Evolutionary conservation across 1,140 invertebrate genomes (phyloP).

Genomic region (Physella acuta): DNA sequence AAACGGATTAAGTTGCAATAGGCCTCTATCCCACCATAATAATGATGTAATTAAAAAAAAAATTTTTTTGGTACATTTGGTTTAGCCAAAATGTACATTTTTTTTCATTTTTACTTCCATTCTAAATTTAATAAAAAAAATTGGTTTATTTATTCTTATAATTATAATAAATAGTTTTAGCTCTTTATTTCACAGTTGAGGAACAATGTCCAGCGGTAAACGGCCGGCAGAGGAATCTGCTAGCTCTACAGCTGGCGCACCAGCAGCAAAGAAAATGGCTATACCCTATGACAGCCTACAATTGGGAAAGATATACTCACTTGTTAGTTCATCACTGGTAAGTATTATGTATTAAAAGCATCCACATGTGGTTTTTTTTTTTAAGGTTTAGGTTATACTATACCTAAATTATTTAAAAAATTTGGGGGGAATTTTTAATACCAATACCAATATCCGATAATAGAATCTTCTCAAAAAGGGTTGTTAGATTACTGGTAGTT

Average conservation of each 20-base stretch:
- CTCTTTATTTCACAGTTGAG: neutral
- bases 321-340: slow-evolving; percentile 58
- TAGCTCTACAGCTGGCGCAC: slow-evolving; percentile 51
- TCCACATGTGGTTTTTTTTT: slow-evolving; percentile 11
- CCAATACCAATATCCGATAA: too few species aligned
- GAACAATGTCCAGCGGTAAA: neutral
- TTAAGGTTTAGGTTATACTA: too few species aligned
- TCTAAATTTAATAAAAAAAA: neutral
- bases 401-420: too few species aligned
- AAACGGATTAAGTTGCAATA: too few species aligned
- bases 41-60: too few species aligned
- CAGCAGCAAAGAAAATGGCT: slow-evolving; percentile 70
- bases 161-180: neutral
- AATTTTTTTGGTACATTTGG: too few species aligned
- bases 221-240: slow-evolving; percentile 58
- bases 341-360: neutral
- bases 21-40: too few species aligned
- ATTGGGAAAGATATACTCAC: slow-evolving; percentile 87
- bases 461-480: too few species aligned
- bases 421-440: too few species aligned
- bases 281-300: slow-evolving; percentile 91
- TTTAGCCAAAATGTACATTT: too few species aligned
- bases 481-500: too few species aligned
- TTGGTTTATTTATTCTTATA: neutral
- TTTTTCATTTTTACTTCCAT: neutral